Conservation (phyloP, 2,113 vertebrate species). For the Panthera leo region DNA sequence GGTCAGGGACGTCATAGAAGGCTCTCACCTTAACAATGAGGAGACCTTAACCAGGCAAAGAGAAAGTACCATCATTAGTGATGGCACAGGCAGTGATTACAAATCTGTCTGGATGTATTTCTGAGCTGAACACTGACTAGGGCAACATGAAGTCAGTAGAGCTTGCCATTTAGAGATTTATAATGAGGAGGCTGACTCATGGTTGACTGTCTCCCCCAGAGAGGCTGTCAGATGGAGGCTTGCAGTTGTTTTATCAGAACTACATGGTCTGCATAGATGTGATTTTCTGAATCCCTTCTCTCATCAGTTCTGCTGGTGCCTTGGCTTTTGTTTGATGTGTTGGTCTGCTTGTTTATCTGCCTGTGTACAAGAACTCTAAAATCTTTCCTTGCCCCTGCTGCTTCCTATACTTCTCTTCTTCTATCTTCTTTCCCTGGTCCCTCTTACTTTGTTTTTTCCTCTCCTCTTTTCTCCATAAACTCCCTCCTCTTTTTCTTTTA, state of each 20-base stretch:
- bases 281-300: background rate
- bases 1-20: background rate
- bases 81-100: background rate
- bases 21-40: background rate
- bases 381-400: background rate
- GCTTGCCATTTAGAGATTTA: background rate
- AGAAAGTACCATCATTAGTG: background rate
- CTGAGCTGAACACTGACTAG: slow-evolving; percentile 5
- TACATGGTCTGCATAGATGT: background rate
- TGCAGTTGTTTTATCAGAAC: background rate
- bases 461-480: background rate
- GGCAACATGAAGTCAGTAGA: background rate
- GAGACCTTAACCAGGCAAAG: background rate
- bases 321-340: background rate
- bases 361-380: background rate
- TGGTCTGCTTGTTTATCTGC: background rate
- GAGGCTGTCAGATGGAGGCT: background rate
- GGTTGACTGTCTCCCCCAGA: background rate
- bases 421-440: background rate
- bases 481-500: slow-evolving; percentile 43
- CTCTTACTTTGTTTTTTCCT: background rate
- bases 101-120: background rate
- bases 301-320: background rate
- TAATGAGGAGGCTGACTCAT: slow-evolving; percentile 22
- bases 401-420: background rate